These are phyloP conservation scores for Elymnias hypermnestra DNA, from an alignment of 1,140 invertebrate species.

Conservation along the genomic window DNA sequence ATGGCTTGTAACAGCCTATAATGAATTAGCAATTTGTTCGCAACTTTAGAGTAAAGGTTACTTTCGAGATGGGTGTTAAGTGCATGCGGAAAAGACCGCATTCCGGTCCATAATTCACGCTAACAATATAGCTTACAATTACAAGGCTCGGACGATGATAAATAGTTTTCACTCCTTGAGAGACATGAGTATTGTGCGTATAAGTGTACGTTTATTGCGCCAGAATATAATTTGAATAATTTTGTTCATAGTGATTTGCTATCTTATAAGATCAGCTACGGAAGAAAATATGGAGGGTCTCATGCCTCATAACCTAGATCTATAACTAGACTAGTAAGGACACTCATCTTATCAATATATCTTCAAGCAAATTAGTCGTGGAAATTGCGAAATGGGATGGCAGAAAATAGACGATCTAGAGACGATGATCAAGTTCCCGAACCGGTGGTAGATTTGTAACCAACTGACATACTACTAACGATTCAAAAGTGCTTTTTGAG, in stretches of 20 bases:
- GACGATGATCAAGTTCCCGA: too few relatives aligned
- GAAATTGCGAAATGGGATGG: too few relatives aligned
- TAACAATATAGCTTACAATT: constrained; percentile 69
- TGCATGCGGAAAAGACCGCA: constrained; percentile 50
- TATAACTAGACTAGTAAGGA: too few relatives aligned
- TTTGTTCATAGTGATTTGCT: neutral
- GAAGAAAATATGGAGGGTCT: too few relatives aligned
- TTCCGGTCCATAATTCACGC: constrained; percentile 58
- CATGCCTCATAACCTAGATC: too few relatives aligned
- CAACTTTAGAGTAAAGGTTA: constrained; percentile 34
- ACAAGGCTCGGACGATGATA: constrained; percentile 69
- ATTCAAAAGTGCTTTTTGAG: too few relatives aligned
- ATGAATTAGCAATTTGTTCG: constrained; percentile 27
- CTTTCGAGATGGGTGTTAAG: constrained; percentile 29
- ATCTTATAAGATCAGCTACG: too few relatives aligned
- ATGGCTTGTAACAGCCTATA: constrained; percentile 7
- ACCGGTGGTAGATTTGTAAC: too few relatives aligned
- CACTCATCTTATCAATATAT: too few relatives aligned
- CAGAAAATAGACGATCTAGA: too few relatives aligned
- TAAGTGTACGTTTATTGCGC: constrained; percentile 5
- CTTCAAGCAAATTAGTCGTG: too few relatives aligned
- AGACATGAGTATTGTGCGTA: constrained; percentile 31
- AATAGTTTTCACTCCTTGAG: constrained; percentile 59
- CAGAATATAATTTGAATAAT: neutral
- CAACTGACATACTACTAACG: too few relatives aligned